phyloP scores from a whole-genome alignment of 1,140 invertebrate species.

The Camponotus vicinus region DNA sequence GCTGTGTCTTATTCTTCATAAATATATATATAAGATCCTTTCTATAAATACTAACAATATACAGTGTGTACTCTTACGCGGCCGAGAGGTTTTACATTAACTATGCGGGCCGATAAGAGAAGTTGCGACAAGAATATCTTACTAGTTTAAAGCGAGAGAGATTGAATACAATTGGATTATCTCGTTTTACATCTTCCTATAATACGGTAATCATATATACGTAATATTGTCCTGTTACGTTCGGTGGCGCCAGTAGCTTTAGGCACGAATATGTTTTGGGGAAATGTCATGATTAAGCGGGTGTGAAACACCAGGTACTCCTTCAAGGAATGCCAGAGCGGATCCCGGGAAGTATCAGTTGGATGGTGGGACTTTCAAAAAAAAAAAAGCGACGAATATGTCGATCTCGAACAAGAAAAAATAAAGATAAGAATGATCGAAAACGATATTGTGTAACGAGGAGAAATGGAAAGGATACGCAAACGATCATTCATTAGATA shows the following conservation, averaged over 20 bases:
- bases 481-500: neutral
- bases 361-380: too few species aligned
- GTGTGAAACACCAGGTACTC: too few species aligned
- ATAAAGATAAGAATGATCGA: neutral
- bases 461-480: neutral
- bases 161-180: slow-evolving; percentile 63
- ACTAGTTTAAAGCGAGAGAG: slow-evolving; percentile 54
- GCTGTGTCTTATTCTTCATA: slow-evolving; percentile 28
- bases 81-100: slow-evolving; percentile 42
- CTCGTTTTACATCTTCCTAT: slow-evolving; percentile 49
- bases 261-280: slow-evolving; percentile 27
- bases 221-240: slow-evolving; percentile 82
- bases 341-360: too few species aligned
- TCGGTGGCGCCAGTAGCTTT: slow-evolving; percentile 76
- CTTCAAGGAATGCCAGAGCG: too few species aligned
- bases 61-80: slow-evolving; percentile 30
- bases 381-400: neutral
- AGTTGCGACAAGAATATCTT: slow-evolving; percentile 39
- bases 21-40: slow-evolving; percentile 17
- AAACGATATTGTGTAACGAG: neutral
- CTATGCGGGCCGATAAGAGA: slow-evolving; percentile 11
- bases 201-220: slow-evolving; percentile 66
- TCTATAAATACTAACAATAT: slow-evolving; percentile 52
- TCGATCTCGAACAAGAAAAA: neutral
- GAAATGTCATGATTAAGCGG: too few species aligned